Conservation (phyloP, 2,113 vertebrate species). For the Tympanuchus pallidicinctus region DNA sequence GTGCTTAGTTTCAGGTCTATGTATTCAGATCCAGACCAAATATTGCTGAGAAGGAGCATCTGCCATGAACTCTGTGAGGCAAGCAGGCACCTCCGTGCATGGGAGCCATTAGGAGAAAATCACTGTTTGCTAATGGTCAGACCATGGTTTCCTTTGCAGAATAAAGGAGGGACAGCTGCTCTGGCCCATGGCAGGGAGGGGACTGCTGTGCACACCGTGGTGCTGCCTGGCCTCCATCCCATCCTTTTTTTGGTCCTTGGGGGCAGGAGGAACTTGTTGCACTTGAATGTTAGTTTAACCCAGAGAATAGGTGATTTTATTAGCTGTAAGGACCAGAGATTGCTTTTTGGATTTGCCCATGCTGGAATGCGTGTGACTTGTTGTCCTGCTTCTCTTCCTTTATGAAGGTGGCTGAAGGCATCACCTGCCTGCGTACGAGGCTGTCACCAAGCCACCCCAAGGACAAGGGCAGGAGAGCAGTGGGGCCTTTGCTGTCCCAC, state of each 20-base stretch:
- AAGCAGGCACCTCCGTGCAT: neutral
- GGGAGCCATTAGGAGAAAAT: neutral
- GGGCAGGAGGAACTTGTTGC: neutral
- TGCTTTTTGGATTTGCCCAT: neutral
- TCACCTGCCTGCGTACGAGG: neutral
- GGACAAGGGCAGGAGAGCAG: neutral
- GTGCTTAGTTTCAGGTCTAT: neutral
- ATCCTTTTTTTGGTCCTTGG: accelerated
- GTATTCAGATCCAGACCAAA: neutral
- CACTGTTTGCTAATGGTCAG: neutral
- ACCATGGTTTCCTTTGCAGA: neutral
- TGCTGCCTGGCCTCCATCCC: neutral
- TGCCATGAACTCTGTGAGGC: neutral
- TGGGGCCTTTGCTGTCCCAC: accelerated
- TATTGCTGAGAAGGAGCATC: neutral
- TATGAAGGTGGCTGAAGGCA: neutral
- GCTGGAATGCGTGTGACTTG: neutral
- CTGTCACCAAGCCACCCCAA: neutral
- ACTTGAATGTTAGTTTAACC: neutral
- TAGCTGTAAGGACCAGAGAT: neutral
- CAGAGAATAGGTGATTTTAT: neutral
- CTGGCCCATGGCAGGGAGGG: neutral
- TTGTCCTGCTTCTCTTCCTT: neutral
- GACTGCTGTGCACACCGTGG: neutral
- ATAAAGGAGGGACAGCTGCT: neutral